Base-by-base conservation (phyloP, 2,888 invertebrate species). In the Congeria kusceri region DNA sequence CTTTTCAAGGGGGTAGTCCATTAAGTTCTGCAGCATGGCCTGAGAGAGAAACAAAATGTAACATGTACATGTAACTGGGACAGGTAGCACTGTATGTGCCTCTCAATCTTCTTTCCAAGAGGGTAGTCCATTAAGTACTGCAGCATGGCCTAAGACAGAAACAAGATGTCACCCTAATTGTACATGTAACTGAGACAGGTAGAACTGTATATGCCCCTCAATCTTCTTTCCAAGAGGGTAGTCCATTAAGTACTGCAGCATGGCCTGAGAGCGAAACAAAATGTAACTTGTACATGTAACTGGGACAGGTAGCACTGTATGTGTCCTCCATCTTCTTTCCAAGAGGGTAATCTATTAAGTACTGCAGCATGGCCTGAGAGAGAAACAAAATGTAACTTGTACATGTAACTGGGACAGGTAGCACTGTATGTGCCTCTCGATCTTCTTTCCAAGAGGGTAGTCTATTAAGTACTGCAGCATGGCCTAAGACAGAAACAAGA, bases 61-160 rank as follows among this genome's bases (percentile, higher is more conserved):
- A n/a, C n/a, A n/a, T n/a, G n/a, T n/a, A n/a, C n/a, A n/a, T n/a
- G n/a, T n/a, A 98, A 93, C 91, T 99, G 98, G 0, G 96, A 95
- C 39, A 97, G 94, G 93, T 96, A 98, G 93, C 98, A 98, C 63
- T 96, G 95, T 0, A 99, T 93, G 90, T 96, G 95, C 32, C 95
- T 95, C 67, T 96, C 95, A 61, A 97, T 91, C 32, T 95, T 95
- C 84, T 96, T 96, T 0, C 96, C 96, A n/a, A 97, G 94, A 0
- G 97, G 96, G 94, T 98, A 98, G 90, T 97, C 96, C 93, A 97
- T 96, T n/a, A 98, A 91, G 92, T 97, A 98, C 70, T 95, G 95
- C 72, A 96, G 95, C 86, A 97, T 90, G 23, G 94, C 92, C 91
- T 91, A 83, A 15, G 75, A 61, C 15, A 49, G 15, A 20, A 49